Evolutionary conservation across 1,140 invertebrate species (phyloP), one percentile per base, ranked within the genome.

Genomic region (Drosophila pseudoananassae): DNA sequence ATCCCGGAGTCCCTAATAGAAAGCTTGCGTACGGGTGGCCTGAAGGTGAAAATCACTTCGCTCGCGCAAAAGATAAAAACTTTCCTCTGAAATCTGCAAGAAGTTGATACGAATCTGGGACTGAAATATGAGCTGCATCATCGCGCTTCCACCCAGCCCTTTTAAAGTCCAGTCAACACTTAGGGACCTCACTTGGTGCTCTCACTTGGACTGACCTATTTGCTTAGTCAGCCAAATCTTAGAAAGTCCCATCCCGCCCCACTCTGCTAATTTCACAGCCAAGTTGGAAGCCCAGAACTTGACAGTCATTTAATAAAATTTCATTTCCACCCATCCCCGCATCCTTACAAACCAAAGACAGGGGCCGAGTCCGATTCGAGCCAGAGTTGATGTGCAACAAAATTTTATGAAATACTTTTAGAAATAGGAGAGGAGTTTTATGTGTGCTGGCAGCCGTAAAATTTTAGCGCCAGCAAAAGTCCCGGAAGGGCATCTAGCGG

Each of bases 401-500:
- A 90, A 90, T 90, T 90, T 84, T 90, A 90, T 90, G 77, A 85
- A 90, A 85, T 90, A 79, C 85, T 76, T 78, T 20, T 3, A 20
- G 20, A 3, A 20, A 20, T 20, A 20, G 61, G 47, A 77, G 68
- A 74, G 74, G 70, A 73, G 89, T 89, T 90, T 90, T 85, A 90
- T 90, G 85, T 84, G 63, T 81, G 82, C 53, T 70, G 51, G 64
- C 52, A 54, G 53, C 71, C 43, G 82, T 90, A 78, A 85, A 90
- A 90, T 90, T 90, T 90, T 85, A 90, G 78, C 78, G 76, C 80
- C 57, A 87, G 83, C 75, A 76, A 82, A 88, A 87, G 78, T 85
- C 75, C 58, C 71, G 43, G 47, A 69, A 54, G 40, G 51, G 56
- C 70, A 74, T 76, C 70, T 68, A 77, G 83, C 66, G 82, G 83